Conservation (phyloP, 2,797 vertebrate species). For the Florisuga fusca region DNA sequence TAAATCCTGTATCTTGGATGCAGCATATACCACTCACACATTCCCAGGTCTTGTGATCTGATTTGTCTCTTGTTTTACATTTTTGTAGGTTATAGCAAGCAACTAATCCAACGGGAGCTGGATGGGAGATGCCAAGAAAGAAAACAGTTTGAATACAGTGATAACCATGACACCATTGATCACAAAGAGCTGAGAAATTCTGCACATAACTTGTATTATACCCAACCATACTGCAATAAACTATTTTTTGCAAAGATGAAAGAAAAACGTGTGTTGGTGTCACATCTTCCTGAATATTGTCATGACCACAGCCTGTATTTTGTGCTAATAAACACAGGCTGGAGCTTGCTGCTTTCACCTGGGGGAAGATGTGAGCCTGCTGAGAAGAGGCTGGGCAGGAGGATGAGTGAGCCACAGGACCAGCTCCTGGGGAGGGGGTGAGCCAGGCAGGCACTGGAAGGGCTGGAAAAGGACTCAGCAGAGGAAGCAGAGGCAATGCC, state of each 20-base stretch:
- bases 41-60: background rate
- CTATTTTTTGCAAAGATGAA: background rate
- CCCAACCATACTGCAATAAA: background rate
- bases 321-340: background rate
- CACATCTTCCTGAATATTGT: background rate
- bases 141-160: background rate
- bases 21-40: background rate
- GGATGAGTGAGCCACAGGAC: background rate
- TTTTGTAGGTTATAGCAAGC: conserved; percentile 1
- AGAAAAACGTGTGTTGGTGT: background rate
- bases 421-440: background rate
- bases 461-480: background rate
- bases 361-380: background rate
- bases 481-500: background rate
- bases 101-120: background rate
- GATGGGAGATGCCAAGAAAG: background rate
- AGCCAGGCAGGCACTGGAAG: accelerated
- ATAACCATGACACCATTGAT: background rate
- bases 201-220: background rate
- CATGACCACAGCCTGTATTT: background rate
- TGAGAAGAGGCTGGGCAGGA: background rate
- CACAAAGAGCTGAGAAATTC: background rate
- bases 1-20: background rate
- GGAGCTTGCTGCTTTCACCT: background rate
- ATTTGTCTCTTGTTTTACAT: background rate